phyloP scores from a whole-genome alignment of 2,888 invertebrate species.

The Callimorpha dominula region DNA sequence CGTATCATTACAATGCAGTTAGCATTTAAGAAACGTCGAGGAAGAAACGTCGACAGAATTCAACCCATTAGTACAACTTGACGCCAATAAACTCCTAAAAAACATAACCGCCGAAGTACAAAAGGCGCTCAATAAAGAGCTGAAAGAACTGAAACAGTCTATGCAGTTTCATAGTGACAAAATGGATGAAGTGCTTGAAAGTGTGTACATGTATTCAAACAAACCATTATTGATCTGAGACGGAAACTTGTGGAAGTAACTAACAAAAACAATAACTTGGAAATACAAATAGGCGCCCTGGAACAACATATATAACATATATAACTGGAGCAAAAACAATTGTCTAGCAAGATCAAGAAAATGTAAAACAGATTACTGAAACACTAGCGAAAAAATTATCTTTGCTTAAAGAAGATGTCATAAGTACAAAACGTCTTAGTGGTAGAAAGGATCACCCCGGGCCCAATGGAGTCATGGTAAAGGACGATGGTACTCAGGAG shows the following conservation, averaged over 20 bases:
- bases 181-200: background rate
- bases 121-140: too few species aligned
- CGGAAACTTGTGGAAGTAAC: background rate
- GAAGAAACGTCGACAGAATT: background rate
- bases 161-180: background rate
- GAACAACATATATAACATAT: background rate
- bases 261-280: constrained; percentile 1
- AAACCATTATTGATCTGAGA: background rate
- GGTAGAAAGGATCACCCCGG: too few species aligned
- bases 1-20: too few species aligned
- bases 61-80: background rate
- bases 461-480: too few species aligned
- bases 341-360: background rate
- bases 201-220: constrained; percentile 26
- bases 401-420: too few species aligned
- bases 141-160: background rate
- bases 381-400: background rate
- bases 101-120: too few species aligned
- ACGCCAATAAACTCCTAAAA: background rate
- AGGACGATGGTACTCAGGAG: too few species aligned
- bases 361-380: background rate
- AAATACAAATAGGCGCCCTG: background rate
- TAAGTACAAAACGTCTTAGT: too few species aligned
- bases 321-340: background rate
- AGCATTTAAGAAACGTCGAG: too few species aligned